These are phyloP conservation scores for Trachymyrmex septentrionalis DNA, from an alignment of 1,140 invertebrate species.

Conservation along the genomic window DNA sequence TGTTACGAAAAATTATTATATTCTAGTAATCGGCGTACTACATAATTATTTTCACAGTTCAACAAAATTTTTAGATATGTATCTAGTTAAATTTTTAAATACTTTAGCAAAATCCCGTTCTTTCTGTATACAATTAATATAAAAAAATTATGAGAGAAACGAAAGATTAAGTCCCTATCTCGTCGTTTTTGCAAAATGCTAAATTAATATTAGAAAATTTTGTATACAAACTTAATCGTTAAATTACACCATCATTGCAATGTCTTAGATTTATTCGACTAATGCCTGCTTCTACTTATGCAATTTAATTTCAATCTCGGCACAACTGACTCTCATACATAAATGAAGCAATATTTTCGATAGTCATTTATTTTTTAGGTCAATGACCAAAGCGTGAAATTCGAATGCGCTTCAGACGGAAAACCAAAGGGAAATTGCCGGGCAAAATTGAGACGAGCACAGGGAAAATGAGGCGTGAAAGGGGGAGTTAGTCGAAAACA, in stretches of 20 bases:
- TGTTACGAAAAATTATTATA: too few relatives aligned
- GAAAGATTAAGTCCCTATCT: neutral
- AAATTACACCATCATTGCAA: neutral
- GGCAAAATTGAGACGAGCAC: constrained; percentile 45
- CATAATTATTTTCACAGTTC: too few relatives aligned
- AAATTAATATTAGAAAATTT: neutral
- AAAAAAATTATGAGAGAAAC: neutral
- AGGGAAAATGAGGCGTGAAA: constrained; percentile 61
- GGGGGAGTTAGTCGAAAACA: constrained; percentile 68
- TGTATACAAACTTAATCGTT: neutral
- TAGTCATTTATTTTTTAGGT: constrained; percentile 30
- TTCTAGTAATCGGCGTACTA: too few relatives aligned
- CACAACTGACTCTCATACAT: too few relatives aligned
- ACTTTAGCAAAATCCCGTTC: too few relatives aligned
- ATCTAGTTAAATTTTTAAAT: too few relatives aligned
- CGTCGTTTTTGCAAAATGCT: neutral
- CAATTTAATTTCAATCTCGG: too few relatives aligned
- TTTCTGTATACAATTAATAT: neutral
- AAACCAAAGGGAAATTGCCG: neutral
- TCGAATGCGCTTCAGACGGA: constrained; percentile 4
- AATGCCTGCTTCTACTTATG: too few relatives aligned
- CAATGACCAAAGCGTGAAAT: constrained; percentile 22
- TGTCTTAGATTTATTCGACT: neutral
- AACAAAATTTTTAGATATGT: too few relatives aligned
- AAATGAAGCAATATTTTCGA: neutral